phyloP scores from a whole-genome alignment of 2,888 invertebrate genomes.

The Drosophila nigritarsus region DNA sequence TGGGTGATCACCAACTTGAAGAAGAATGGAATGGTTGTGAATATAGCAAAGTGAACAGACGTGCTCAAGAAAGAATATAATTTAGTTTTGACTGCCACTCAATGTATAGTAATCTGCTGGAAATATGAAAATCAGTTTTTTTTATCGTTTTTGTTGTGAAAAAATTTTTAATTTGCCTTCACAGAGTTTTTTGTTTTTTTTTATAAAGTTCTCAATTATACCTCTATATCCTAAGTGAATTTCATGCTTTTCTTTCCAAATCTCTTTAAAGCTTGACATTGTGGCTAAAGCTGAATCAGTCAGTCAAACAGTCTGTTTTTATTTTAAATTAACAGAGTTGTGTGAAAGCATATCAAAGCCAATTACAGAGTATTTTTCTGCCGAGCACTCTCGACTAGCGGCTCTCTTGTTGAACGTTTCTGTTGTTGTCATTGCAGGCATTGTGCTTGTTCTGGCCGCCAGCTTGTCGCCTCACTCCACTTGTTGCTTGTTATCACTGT shows the following conservation, averaged over 20 bases:
- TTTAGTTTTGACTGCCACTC: no score
- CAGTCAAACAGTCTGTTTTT: not conserved
- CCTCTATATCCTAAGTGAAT: not conserved
- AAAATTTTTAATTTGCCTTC: no score
- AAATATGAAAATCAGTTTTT: no score
- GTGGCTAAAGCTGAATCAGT: not conserved
- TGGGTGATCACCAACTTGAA: no score
- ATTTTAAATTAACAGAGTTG: no score
- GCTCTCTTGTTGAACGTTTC: not conserved
- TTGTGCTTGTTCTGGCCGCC: constrained; percentile 33
- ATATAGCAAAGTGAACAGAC: no score
- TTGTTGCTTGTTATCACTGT: constrained; percentile 68
- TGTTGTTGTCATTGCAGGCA: constrained; percentile 5
- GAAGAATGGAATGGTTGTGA: no score
- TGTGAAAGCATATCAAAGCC: not conserved
- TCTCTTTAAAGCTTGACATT: not conserved
- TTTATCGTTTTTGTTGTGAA: no score
- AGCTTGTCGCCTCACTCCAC: constrained; percentile 59
- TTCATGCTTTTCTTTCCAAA: not conserved
- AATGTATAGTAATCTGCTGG: no score
- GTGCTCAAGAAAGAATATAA: no score
- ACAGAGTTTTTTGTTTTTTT: no score
- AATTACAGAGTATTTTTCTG: not conserved
- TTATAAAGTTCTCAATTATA: no score
- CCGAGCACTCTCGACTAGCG: not conserved